Conservation (phyloP, 2,797 vertebrate genomes). For the Synaphobranchus kaupii region DNA sequence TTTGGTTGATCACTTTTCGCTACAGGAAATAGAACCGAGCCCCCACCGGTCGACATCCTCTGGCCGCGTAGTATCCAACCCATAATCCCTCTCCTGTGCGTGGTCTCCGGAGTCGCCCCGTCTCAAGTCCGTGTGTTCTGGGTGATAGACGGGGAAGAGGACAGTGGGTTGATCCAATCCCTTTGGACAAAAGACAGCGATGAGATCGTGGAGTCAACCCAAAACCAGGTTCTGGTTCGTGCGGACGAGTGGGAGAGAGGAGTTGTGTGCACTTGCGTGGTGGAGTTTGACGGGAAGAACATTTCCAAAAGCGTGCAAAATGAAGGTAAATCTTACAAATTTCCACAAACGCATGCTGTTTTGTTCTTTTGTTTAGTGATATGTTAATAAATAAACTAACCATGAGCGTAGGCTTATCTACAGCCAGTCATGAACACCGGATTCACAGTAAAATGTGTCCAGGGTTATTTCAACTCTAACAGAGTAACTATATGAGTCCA, state of each 20-base stretch:
- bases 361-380: neutral
- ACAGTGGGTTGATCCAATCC: constrained; percentile 30
- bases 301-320: constrained; percentile 33
- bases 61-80: neutral
- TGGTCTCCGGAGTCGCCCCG: constrained; percentile 21
- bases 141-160: constrained; percentile 33
- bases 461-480: no score
- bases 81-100: constrained; percentile 36
- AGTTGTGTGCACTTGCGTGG: constrained; percentile 32
- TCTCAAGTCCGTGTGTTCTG: constrained; percentile 31
- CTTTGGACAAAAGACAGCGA: constrained; percentile 11
- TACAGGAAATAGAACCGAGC: neutral
- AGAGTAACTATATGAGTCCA: no score
- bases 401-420: no score
- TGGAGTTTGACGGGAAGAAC: constrained; percentile 29
- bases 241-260: constrained; percentile 38
- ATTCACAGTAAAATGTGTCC: no score
- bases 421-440: no score
- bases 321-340: neutral
- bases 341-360: neutral
- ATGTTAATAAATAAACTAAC: no score
- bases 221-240: constrained; percentile 37
- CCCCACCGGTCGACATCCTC: neutral
- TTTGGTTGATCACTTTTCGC: neutral
- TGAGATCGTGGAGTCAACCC: neutral